Conservation (phyloP, 2,113 vertebrate genomes). For the Datnioides undecimradiatus region DNA sequence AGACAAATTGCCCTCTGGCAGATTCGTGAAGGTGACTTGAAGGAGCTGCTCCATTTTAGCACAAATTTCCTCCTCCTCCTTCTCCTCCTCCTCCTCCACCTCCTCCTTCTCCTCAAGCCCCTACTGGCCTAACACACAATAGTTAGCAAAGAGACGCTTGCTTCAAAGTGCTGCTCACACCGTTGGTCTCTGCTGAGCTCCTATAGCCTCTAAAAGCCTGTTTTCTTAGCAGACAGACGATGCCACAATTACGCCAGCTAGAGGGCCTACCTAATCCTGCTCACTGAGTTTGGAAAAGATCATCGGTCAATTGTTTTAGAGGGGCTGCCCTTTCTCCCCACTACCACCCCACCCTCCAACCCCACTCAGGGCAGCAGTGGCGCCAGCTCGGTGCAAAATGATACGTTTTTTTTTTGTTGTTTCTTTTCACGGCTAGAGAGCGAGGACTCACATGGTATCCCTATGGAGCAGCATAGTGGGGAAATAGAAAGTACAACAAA, state of each 20-base stretch:
- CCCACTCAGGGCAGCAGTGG: constrained; percentile 82
- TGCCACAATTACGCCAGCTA: constrained; percentile 68
- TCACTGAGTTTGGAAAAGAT: constrained; percentile 49
- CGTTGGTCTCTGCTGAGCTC: constrained; percentile 53
- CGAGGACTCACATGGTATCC: constrained; percentile 95
- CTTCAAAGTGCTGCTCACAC: constrained; percentile 79
- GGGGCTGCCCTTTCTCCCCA: constrained; percentile 37
- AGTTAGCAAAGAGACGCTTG: constrained; percentile 78
- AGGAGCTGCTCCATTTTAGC: constrained; percentile 79
- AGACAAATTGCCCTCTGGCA: constrained; percentile 74
- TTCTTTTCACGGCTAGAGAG: constrained; percentile 82
- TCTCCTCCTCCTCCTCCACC: constrained; percentile 40
- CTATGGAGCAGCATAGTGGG: constrained; percentile 91
- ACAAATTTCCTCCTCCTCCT: constrained; percentile 61
- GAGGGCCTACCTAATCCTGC: constrained; percentile 54
- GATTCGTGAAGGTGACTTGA: constrained; percentile 79
- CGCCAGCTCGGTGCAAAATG: constrained; percentile 83
- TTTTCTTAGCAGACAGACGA: constrained; percentile 54
- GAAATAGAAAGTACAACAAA: constrained; percentile 91
- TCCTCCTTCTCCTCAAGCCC: constrained; percentile 40
- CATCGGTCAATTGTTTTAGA: constrained; percentile 43
- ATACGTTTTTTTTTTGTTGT: constrained; percentile 70
- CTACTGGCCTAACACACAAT: constrained; percentile 36
- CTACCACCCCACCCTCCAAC: constrained; percentile 55
- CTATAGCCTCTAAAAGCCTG: constrained; percentile 54